phyloP scores from a whole-genome alignment of 1,140 invertebrate species.

The Drosophila pectinifera region DNA sequence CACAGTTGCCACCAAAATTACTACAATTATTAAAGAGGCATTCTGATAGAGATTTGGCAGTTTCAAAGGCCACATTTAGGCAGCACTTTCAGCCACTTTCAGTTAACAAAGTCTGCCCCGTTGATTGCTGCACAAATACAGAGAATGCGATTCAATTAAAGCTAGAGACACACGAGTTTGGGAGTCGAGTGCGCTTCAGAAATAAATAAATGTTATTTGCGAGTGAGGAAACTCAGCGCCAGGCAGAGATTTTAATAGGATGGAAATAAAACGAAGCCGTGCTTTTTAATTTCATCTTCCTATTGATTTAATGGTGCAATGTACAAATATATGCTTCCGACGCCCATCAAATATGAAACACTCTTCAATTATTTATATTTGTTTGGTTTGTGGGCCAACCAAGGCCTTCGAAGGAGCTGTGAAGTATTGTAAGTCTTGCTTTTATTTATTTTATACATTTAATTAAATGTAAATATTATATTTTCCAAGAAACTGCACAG shows the following conservation, averaged over 20 bases:
- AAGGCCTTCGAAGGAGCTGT: not conserved
- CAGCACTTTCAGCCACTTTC: slow-evolving; percentile 33
- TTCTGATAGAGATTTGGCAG: slow-evolving; percentile 10
- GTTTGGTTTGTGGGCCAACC: not conserved
- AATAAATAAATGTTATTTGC: slow-evolving; percentile 40
- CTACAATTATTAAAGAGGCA: slow-evolving; percentile 36
- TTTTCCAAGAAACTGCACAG: not conserved
- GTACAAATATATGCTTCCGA: slow-evolving; percentile 12
- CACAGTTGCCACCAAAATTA: no score
- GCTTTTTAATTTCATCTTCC: slow-evolving; percentile 1
- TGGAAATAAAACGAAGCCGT: slow-evolving; percentile 3
- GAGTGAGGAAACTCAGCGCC: slow-evolving; percentile 1
- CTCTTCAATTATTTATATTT: slow-evolving; percentile 1
- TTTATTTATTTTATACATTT: not conserved
- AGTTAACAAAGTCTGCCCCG: slow-evolving; percentile 21
- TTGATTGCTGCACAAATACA: slow-evolving; percentile 32
- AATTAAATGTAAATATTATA: no score
- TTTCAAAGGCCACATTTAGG: slow-evolving; percentile 5
- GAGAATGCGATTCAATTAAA: slow-evolving; percentile 25
- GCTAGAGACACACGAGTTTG: slow-evolving; percentile 1
- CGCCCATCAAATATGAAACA: not conserved
- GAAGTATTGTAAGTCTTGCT: not conserved
- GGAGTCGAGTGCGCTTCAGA: slow-evolving; percentile 24
- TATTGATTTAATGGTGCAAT: slow-evolving; percentile 24
- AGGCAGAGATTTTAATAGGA: slow-evolving; percentile 17